Conservation (phyloP, 2,888 invertebrate genomes). For the Watsonalla cultraria region DNA sequence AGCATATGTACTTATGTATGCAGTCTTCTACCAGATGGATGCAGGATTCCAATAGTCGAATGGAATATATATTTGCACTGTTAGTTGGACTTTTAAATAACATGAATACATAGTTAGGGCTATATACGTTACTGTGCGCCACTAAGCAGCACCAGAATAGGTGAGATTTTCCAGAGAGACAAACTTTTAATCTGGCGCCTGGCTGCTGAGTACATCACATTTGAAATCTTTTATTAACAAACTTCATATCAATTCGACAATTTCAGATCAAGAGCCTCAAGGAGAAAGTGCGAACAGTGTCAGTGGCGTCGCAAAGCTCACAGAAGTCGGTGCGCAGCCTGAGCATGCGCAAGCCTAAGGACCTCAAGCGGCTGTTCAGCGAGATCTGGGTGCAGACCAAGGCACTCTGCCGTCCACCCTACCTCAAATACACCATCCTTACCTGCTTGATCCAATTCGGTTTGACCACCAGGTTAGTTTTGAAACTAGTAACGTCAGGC, state of each 20-base stretch:
- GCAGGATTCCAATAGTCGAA: too few species aligned
- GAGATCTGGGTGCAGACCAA: conserved; percentile 88
- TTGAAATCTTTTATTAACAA: too few species aligned
- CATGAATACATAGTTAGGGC: too few species aligned
- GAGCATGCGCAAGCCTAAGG: conserved; percentile 85
- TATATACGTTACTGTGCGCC: background rate
- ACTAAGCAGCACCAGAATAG: too few species aligned
- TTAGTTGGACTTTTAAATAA: too few species aligned
- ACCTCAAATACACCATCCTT: conserved; percentile 85
- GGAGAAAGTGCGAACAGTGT: conserved; percentile 82
- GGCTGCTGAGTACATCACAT: too few species aligned
- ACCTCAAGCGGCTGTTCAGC: conserved; percentile 81
- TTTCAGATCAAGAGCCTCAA: conserved; percentile 83
- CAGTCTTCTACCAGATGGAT: too few species aligned
- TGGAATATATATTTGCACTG: too few species aligned
- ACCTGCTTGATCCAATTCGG: conserved; percentile 92
- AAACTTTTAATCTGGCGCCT: too few species aligned
- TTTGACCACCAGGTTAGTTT: conserved; percentile 82
- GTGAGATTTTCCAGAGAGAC: too few species aligned
- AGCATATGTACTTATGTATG: too few species aligned
- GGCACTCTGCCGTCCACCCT: conserved; percentile 85
- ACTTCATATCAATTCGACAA: background rate
- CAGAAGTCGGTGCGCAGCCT: conserved; percentile 83
- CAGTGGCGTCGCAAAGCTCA: conserved; percentile 80
- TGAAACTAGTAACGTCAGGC: background rate